Evolutionary conservation across 1,140 invertebrate species (phyloP), one percentile per base, ranked within the genome.

Genomic region (Platyscapa corneri): DNA sequence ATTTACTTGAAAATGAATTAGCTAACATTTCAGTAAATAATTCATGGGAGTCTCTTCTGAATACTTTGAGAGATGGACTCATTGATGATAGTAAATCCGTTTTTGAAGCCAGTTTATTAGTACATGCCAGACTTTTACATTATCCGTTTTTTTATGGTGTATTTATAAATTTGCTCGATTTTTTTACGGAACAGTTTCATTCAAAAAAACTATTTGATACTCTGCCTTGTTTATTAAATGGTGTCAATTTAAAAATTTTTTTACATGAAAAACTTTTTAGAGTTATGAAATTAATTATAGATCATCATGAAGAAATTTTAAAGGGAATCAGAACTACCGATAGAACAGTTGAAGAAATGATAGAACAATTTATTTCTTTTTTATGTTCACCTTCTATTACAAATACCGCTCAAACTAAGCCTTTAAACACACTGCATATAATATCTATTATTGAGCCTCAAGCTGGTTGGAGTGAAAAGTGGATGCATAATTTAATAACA

Each of bases 201-300:
- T 89, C 89, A 0, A 89, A 87, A 53, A 91, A 90, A 67, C 56
- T 90, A 7, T 87, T 88, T 56, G 90, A 93, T 10, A 88, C 86
- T 1, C 79, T 93, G 27, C 93, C 92, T 18, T 92, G 90, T 46
- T 82, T 91, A 0, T 88, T 89, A 6, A 90, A 89, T 18, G 93
- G 93, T 12, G 89, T 93, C 46, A 93, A 93, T 87, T 93, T 93
- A 72, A 93, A 93, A 84, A 90, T 92, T 65, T 91, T 92, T 56
- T 64, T 91, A 3, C 93, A 93, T 46, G 93, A 93, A 81, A 93
- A 92, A 88, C 79, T 93, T 14, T 89, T 92, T 80, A 88, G 91
- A 23, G 86, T 93, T 49, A 90, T 92, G 87, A 60, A 90, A 67
- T 60, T 93, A 34, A 89, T 92, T 53, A 65, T 93, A 12, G 86